Base-by-base conservation (phyloP, 2,113 vertebrate genomes). In the Coturnix japonica region DNA sequence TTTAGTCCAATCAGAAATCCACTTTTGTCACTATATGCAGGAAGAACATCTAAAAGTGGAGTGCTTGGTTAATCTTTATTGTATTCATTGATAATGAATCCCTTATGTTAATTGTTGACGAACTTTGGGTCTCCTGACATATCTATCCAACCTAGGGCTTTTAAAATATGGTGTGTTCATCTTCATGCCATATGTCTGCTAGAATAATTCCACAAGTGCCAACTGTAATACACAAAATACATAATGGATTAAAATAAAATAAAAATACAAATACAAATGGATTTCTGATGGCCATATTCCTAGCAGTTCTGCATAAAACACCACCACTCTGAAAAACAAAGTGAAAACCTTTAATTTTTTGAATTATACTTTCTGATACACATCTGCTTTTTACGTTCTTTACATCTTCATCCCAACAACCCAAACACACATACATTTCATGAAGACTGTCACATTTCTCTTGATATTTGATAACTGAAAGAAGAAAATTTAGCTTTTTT, bases 31-130 rank as follows among this genome's bases (percentile, higher is more conserved):
- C 5, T 74, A 39, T 26, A 33, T 72, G 37, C 41, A 54, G 21
- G 21, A 87, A 90, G 39, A 81, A 35, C 13, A 63, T 31, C 39
- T 61, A 72, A 71, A 90, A 75, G 6, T 64, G 44, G 11, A 84
- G 2, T 57, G 22, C n/a, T 73, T 73, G 4, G 13, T 71, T 80
- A 76, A 67, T 76, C 25, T 46, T 65, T 83, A 57, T 41, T 41
- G 39, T 41, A 21, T 61, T 84, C 63, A 65, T 31, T 92, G 81
- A 86, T 57, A 79, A 64, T 26, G 85, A 72, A 60, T 59, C 23
- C 19, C 37, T 59, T 57, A 51, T 41, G 44, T 72, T 61, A 75
- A 66, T 7, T 78, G 30, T 5, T 64, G 67, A 31, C 7, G 63
- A 67, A 15, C 53, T 74, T 83, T 41, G 22, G 39, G 63, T 73